Base-by-base conservation (phyloP, 2,797 vertebrate species). In the Emydoidea blandingii region DNA sequence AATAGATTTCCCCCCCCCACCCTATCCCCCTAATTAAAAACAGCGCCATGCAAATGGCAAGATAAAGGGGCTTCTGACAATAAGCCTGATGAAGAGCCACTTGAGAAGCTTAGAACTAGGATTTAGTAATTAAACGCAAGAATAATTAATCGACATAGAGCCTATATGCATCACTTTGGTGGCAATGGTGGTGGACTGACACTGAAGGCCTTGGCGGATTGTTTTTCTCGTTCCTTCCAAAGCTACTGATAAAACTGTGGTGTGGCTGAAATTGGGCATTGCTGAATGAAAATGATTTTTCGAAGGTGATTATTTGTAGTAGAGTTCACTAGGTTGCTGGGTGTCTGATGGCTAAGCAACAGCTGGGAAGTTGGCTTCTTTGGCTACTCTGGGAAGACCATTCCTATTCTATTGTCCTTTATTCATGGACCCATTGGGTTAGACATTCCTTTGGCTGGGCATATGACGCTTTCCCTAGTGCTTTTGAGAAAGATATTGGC, bases 21-120 rank as follows among this genome's bases (percentile, higher is more conserved):
- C 92, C 87, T 91, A 90, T 94, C 94, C 96, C 87, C 88, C 97
- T 98, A 98, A 98, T 98, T 98, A 97, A 98, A 97, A 97, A 94
- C 92, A 92, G 89, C 65, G 83, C 90, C 94, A 95, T 95, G 93
- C 96, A 97, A 96, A 97, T 92, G 96, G 92, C 78, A 97, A 97
- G 96, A 97, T 97, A 96, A 96, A 97, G 91, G 95, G 94, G 92
- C 96, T 97, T 97, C 97, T 96, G 94, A 97, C 97, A 97, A 96
- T 94, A 96, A 95, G 90, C 96, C 91, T 82, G 92, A 96, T 96
- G 96, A 98, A 98, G 94, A 95, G 86, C 96, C 96, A 97, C 97
- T 96, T 3, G 72, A 96, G 93, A 93, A 88, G 88, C 88, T 88
- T 94, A 91, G 92, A 93, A 92, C 95, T 93, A 85, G 91, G 83